Evolutionary conservation across 2,797 vertebrate genomes (phyloP), one percentile per base, ranked within the genome.

Genomic region (Clarias platycephalus): DNA sequence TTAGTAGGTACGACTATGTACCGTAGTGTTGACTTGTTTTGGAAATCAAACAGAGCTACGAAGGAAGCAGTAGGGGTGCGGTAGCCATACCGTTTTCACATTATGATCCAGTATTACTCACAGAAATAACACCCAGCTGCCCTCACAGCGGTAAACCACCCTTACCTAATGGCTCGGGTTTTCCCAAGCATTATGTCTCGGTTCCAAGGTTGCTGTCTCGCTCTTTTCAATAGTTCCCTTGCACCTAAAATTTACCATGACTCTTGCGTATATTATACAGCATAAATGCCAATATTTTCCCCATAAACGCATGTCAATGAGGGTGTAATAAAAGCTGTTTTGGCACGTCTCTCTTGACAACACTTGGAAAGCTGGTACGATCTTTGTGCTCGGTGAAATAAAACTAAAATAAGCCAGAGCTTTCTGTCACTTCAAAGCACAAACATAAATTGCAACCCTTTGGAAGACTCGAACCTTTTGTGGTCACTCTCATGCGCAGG

Each of bases 391-490:
- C 76, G 88, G 64, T 89, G 34, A 86, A 87, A 91, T 80, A 91
- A 91, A 89, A 87, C 90, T 88, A 92, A 94, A 95, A 95, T 93
- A 95, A 91, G 88, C 86, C 34, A 90, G 88, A 90, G 84, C 81
- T 91, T 90, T 88, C 89, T 87, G 88, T 91, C 87, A 91, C 90
- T 92, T 92, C 92, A 91, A 93, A 91, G 89, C 83, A 90, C 83
- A 77, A 87, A 87, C 88, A 89, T 86, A 92, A 95, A 95, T 93
- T 94, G 91, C 85, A 95, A 91, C 83, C 91, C 90, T 89, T 90
- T 86, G 89, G 88, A 82, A 86, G 89, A 76, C 86, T 92, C 93
- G 90, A 92, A 93, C 93, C 86, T 90, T 85, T 87, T 83, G 88
- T 86, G 90, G 92, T 91, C 87, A 90, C 85, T 53, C 81, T 88